A percentile compares a stretch with the other conserved stretches of the same genome.
These are phyloP conservation scores for Cryptus viduatorius DNA, from an alignment of 2,888 invertebrate species.

Conservation along the genomic window DNA sequence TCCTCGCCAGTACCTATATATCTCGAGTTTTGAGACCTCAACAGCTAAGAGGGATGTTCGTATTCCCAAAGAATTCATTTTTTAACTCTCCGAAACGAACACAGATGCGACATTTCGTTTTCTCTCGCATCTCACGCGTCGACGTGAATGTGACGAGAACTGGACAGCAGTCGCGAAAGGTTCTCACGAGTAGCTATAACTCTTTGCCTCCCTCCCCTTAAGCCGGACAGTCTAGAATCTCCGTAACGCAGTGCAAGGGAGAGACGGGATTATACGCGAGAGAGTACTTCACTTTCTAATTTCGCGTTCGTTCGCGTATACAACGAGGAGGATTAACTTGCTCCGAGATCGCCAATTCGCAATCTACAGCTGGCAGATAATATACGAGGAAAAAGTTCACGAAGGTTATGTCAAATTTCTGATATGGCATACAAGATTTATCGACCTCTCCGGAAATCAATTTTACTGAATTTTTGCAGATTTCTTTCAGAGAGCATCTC, in stretches of 20 bases:
- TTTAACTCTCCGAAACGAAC: not conserved
- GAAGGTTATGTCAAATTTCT: slow-evolving; percentile 44
- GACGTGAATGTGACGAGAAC: slow-evolving; percentile 14
- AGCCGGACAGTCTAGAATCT: slow-evolving; percentile 27
- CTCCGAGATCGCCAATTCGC: slow-evolving; percentile 50
- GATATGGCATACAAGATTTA: slow-evolving; percentile 36
- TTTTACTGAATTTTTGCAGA: slow-evolving; percentile 7
- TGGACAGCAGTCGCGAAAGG: slow-evolving; percentile 22
- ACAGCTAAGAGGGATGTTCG: too few species aligned
- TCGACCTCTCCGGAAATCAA: slow-evolving; percentile 19
- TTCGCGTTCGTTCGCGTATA: slow-evolving; percentile 59
- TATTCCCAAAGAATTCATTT: too few species aligned
- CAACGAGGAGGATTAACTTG: slow-evolving; percentile 42
- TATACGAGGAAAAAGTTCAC: slow-evolving; percentile 25
- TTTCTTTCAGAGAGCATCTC: too few species aligned
- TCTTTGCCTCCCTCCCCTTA: not conserved
- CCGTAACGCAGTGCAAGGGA: not conserved
- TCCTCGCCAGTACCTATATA: not conserved
- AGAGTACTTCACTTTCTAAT: slow-evolving; percentile 63
- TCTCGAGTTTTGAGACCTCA: not conserved
- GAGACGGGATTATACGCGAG: not conserved
- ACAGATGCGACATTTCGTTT: not conserved
- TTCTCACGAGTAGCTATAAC: slow-evolving; percentile 39
- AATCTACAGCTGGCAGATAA: slow-evolving; percentile 45
- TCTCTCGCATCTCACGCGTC: not conserved